Percentiles rank a stretch among this genome's conserved stretches.
Evolutionary conservation across 2,797 vertebrate genomes (phyloP).

Genomic region (Dendrocincla tyrannina): DNA sequence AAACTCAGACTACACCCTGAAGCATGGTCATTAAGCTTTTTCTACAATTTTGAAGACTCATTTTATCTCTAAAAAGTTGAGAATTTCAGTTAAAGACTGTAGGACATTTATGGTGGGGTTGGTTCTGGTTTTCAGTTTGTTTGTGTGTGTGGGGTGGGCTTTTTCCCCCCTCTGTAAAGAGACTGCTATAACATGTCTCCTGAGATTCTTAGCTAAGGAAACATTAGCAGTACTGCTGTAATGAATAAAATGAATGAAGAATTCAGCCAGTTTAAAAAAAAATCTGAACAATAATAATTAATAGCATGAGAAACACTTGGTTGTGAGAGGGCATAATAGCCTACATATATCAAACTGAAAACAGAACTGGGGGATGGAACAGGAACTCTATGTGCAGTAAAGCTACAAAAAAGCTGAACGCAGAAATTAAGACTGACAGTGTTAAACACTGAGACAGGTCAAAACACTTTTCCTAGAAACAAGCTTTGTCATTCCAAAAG

Average conservation of each 20-base stretch:
- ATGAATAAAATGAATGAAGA: background rate
- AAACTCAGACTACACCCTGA: background rate
- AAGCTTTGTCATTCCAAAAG: background rate
- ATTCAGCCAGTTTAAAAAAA: background rate
- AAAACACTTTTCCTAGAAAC: constrained; percentile 2
- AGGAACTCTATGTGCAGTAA: background rate
- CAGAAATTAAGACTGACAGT: background rate
- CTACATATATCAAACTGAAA: background rate
- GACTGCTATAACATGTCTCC: background rate
- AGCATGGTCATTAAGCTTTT: background rate
- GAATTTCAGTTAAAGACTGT: background rate
- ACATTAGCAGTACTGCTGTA: background rate
- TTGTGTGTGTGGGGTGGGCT: background rate
- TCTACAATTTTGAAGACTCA: background rate
- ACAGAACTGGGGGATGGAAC: background rate
- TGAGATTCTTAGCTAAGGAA: background rate
- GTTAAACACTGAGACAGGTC: background rate
- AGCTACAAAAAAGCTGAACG: background rate
- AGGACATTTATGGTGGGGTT: background rate
- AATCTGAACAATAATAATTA: background rate
- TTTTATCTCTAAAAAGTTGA: background rate
- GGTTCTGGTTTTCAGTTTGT: background rate
- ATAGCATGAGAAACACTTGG: background rate
- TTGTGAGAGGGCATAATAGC: background rate
- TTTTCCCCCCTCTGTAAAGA: background rate